A percentile compares a stretch with the other conserved stretches of the same genome.
Evolutionary conservation across 2,113 vertebrate genomes (phyloP).

Genomic region (Bothrops jararaca): DNA sequence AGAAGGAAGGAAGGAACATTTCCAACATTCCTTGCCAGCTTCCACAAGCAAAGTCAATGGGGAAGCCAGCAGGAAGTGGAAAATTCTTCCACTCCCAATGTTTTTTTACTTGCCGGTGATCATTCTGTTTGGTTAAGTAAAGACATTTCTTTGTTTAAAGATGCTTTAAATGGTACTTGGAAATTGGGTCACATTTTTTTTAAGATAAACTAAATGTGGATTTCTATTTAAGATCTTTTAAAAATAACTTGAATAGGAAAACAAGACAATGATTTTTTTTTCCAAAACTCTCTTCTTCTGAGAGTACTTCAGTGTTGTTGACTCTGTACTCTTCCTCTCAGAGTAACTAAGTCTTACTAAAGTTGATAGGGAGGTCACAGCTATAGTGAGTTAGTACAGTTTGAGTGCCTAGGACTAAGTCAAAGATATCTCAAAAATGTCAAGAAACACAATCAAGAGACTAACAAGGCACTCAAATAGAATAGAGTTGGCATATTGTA

Average conservation of each 20-base stretch:
- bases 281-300: neutral
- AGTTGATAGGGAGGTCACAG: neutral
- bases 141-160: neutral
- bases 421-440: neutral
- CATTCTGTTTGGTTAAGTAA: neutral
- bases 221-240: neutral
- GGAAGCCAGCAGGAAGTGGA: neutral
- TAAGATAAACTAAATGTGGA: neutral
- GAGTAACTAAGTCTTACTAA: neutral
- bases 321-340: neutral
- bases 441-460: neutral
- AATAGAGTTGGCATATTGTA: neutral
- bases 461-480: neutral
- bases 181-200: neutral
- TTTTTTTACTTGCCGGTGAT: neutral
- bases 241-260: neutral
- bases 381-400: neutral
- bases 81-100: neutral
- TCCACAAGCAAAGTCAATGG: neutral
- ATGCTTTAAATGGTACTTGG: neutral
- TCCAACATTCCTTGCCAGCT: neutral
- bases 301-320: no score
- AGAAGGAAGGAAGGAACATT: neutral
- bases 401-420: neutral
- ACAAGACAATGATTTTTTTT: neutral